These are phyloP conservation scores for Ylistrum balloti DNA, from an alignment of 1,140 invertebrate genomes.

Conservation along the genomic window DNA sequence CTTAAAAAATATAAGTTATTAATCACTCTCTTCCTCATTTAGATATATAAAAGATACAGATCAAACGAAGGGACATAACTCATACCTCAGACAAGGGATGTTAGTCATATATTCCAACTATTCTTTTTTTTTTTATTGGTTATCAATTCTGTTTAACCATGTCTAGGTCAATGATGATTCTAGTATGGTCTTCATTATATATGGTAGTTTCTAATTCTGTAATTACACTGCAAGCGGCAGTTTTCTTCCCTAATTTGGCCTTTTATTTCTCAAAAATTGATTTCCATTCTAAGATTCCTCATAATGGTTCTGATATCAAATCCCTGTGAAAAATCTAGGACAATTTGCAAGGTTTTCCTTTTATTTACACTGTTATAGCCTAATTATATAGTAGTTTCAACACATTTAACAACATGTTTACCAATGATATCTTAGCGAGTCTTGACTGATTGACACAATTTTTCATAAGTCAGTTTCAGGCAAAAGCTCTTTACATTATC, in stretches of 20 bases:
- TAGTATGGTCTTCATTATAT: too few relatives aligned
- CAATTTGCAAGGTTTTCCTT: background rate
- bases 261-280: too few relatives aligned
- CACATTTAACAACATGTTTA: background rate
- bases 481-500: too few relatives aligned
- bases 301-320: background rate
- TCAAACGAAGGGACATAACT: background rate
- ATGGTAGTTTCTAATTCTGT: too few relatives aligned
- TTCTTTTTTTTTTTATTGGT: too few relatives aligned
- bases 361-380: background rate
- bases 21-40: background rate
- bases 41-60: background rate
- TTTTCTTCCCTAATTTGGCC: too few relatives aligned
- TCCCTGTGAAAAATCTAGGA: background rate
- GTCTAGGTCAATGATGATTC: too few relatives aligned
- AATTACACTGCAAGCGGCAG: too few relatives aligned
- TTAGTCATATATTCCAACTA: too few relatives aligned
- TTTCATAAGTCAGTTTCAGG: too few relatives aligned
- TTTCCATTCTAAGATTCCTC: background rate
- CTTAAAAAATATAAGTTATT: conserved; percentile 8
- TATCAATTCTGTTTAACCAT: too few relatives aligned
- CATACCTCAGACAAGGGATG: too few relatives aligned
- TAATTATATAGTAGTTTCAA: background rate
- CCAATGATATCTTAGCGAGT: background rate
- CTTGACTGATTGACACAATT: background rate